phyloP scores from a whole-genome alignment of 2,888 invertebrate genomes.

The Alviniconcha strummeri region DNA sequence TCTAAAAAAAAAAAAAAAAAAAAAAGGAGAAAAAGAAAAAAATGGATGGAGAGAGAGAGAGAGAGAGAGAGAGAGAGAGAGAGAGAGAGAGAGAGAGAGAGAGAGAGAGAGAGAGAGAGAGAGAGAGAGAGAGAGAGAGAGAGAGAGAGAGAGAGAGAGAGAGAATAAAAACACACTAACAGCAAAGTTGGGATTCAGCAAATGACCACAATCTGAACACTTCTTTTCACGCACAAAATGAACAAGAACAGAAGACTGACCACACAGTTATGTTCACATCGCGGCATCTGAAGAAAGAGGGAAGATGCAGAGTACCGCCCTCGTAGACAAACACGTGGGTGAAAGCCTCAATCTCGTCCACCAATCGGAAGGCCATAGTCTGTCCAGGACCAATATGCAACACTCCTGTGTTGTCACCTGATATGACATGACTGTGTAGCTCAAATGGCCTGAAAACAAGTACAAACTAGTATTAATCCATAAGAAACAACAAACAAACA shows the following conservation, averaged over 20 bases:
- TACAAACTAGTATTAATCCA: neutral
- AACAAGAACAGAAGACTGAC: neutral
- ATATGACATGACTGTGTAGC: slow-evolving; percentile 45
- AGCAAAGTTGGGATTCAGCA: neutral
- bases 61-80: neutral
- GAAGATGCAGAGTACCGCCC: slow-evolving; percentile 54
- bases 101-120: slow-evolving; percentile 23
- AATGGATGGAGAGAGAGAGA: too few relatives aligned
- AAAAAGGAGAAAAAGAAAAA: too few relatives aligned
- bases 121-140: slow-evolving; percentile 28
- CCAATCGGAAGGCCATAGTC: slow-evolving; percentile 47
- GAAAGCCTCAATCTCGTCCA: slow-evolving; percentile 53
- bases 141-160: slow-evolving; percentile 13
- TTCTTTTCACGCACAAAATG: neutral
- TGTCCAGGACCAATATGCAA: slow-evolving; percentile 58
- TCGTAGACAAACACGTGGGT: slow-evolving; percentile 57
- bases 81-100: slow-evolving; percentile 5
- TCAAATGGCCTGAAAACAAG: slow-evolving; percentile 39
- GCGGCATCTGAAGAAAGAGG: slow-evolving; percentile 51
- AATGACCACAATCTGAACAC: neutral
- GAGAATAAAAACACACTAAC: neutral
- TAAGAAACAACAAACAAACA: too few relatives aligned
- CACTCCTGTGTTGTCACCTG: slow-evolving; percentile 55
- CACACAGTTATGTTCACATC: slow-evolving; percentile 30
- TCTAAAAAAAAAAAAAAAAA: too few relatives aligned